phyloP scores from a whole-genome alignment of 1,140 invertebrate genomes.

The Scaptomyza graminum region DNA sequence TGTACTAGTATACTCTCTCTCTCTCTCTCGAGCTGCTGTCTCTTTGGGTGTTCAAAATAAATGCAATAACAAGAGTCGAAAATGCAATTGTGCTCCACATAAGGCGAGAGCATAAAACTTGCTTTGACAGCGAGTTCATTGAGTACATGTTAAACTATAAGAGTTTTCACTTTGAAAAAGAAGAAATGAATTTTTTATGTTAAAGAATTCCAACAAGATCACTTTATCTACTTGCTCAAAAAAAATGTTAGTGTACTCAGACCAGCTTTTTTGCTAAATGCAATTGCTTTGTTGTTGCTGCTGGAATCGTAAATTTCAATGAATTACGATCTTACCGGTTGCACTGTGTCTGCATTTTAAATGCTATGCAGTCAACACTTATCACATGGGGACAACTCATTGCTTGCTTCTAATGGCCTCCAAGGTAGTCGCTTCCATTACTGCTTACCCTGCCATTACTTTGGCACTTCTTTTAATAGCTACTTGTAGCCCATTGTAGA shows the following conservation, averaged over 20 bases:
- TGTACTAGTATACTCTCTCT: slow-evolving; percentile 29
- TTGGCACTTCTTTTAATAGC: slow-evolving; percentile 52
- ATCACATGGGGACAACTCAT: slow-evolving; percentile 41
- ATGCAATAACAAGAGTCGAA: not conserved
- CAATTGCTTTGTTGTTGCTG: slow-evolving; percentile 50
- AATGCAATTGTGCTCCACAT: slow-evolving; percentile 2
- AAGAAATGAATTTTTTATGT: too few species aligned
- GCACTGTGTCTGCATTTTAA: slow-evolving; percentile 71
- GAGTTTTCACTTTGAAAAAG: too few species aligned
- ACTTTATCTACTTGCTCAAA: not conserved
- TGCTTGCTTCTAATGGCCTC: slow-evolving; percentile 46
- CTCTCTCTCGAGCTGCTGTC: too few species aligned
- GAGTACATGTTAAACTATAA: too few species aligned
- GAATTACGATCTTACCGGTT: slow-evolving; percentile 70
- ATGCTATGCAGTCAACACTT: slow-evolving; percentile 69
- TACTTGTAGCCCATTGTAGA: slow-evolving; percentile 48
- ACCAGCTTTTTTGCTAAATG: not conserved
- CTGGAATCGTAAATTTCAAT: slow-evolving; percentile 73
- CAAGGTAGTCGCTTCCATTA: slow-evolving; percentile 10
- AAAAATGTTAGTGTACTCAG: slow-evolving; percentile 5
- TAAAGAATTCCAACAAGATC: too few species aligned
- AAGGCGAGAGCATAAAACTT: not conserved
- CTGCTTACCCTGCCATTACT: slow-evolving; percentile 13
- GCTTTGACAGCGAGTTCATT: not conserved
- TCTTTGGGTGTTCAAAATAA: not conserved